Evolutionary conservation across 2,888 invertebrate genomes (phyloP), one percentile per base, ranked within the genome.

Genomic region (Tenodera sinensis): DNA sequence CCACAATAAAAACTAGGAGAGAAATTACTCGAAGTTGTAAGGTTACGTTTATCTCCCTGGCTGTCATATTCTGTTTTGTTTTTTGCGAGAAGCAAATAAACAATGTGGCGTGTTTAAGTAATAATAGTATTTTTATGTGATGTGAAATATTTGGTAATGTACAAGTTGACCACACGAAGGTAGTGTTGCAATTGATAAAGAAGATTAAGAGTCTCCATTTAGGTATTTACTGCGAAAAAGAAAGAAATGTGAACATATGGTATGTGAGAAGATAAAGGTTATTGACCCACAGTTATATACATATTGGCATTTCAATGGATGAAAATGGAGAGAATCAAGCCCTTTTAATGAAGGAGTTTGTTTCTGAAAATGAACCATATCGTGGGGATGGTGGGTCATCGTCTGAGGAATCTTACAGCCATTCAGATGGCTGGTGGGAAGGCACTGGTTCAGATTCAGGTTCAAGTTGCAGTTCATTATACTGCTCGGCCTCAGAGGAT

Each of bases 361-460:
- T 88, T 28, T 89, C 90, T 47, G 89, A 89, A 9, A 89, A 88
- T 89, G 88, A 90, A 42, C 84, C 90, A 3, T 89, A 89, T 84
- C 84, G 89, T 83, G 89, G 89, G 28, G 90, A 89, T 84, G 90
- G 89, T 83, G 90, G 90, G 42, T 90, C 89, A 54, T 88, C 89
- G 7, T 90, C 88, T 47, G 90, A 89, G 81, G 89, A 90, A 34
- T 89, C 90, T 0, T 87, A 83, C 14, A 90, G 90, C 83, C 89
- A 90, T 9, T 90, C 91, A 83, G 90, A 90, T 84, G 91, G 90
- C 15, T 91, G 91, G 90, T 91, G 91, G 91, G 90, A 88, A 84
- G 91, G 90, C 25, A 90, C 91, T n/a, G 90, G 90, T 83, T 91
- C 91, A 9, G 89, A 42, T 7, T 84, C 90, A 20, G 89, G 89